Percentiles rank a stretch among this genome's conserved stretches.
phyloP scores from a whole-genome alignment of 1,140 invertebrate species.

The Zaprionus lachaisei region DNA sequence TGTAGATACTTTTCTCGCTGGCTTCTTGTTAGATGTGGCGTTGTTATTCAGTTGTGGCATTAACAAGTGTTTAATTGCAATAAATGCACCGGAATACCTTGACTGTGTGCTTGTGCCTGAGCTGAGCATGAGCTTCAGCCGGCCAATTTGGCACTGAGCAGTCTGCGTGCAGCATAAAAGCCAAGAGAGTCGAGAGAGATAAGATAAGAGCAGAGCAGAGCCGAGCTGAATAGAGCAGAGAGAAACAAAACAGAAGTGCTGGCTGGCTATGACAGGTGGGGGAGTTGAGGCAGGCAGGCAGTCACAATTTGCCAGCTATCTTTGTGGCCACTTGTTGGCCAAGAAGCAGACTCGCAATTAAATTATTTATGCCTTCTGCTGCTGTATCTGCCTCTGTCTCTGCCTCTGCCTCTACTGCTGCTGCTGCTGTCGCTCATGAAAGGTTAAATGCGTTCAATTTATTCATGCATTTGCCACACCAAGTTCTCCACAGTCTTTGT shows the following conservation, averaged over 20 bases:
- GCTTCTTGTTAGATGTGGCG: conserved; percentile 71
- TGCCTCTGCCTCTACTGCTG: neutral
- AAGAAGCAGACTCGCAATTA: conserved; percentile 50
- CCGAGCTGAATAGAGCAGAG: neutral
- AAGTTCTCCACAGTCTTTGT: conserved; percentile 10
- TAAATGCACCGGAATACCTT: conserved; percentile 80
- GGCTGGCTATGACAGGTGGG: neutral
- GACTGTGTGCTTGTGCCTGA: conserved; percentile 37
- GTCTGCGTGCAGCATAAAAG: neutral
- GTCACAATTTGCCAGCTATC: conserved; percentile 38
- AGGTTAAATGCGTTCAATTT: conserved; percentile 42
- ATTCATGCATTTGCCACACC: conserved; percentile 4
- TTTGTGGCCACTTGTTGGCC: conserved; percentile 43
- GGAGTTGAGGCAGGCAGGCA: neutral
- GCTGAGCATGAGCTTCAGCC: conserved; percentile 56
- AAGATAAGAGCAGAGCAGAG: conserved; percentile 8
- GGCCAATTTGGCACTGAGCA: conserved; percentile 25
- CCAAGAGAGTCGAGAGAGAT: conserved; percentile 1
- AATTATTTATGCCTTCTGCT: conserved; percentile 44
- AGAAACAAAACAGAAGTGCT: neutral
- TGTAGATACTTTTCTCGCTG: conserved; percentile 30
- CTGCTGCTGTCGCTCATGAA: conserved; percentile 22
- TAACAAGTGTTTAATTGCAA: conserved; percentile 82
- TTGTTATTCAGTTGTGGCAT: conserved; percentile 63
- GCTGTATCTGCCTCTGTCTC: neutral